These are phyloP conservation scores for Caenorhabditis briggsae DNA, from an alignment of 1,140 invertebrate species.

Conservation along the genomic window DNA sequence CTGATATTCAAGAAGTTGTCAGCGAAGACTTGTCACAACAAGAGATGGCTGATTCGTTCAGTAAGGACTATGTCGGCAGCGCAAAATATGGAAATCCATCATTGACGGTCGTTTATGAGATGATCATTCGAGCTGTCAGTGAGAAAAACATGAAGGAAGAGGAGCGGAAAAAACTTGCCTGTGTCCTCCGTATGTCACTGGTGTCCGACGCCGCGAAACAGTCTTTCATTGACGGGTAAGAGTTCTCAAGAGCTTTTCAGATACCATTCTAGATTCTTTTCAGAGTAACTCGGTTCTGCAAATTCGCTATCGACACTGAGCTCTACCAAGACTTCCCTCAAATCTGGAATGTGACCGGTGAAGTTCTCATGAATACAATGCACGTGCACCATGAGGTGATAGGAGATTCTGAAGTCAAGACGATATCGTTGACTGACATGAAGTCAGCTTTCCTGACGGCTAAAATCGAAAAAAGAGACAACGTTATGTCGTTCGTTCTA, in stretches of 20 bases:
- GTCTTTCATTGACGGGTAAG: slow-evolving; percentile 30
- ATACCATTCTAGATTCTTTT: neutral
- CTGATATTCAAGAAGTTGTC: slow-evolving; percentile 3
- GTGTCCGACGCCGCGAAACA: neutral
- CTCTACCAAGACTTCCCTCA: neutral
- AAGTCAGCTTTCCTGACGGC: neutral
- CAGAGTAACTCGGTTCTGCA: slow-evolving; percentile 30
- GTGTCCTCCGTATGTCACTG: neutral
- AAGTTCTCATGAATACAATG: slow-evolving; percentile 25
- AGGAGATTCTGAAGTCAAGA: neutral
- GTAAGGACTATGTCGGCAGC: neutral
- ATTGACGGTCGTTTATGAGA: slow-evolving; percentile 6
- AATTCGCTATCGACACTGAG: neutral
- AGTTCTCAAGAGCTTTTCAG: neutral
- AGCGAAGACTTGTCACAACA: neutral
- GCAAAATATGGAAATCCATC: neutral
- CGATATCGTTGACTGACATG: neutral
- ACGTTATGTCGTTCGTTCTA: neutral
- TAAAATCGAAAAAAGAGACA: neutral
- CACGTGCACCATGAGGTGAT: neutral
- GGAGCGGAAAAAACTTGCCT: neutral
- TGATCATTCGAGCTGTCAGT: slow-evolving; percentile 21
- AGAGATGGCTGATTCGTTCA: slow-evolving; percentile 6
- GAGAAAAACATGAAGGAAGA: slow-evolving; percentile 25
- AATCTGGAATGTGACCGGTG: neutral